Evolutionary conservation across 2,888 invertebrate species (phyloP).

Genomic region (Xestia rhomboidea): DNA sequence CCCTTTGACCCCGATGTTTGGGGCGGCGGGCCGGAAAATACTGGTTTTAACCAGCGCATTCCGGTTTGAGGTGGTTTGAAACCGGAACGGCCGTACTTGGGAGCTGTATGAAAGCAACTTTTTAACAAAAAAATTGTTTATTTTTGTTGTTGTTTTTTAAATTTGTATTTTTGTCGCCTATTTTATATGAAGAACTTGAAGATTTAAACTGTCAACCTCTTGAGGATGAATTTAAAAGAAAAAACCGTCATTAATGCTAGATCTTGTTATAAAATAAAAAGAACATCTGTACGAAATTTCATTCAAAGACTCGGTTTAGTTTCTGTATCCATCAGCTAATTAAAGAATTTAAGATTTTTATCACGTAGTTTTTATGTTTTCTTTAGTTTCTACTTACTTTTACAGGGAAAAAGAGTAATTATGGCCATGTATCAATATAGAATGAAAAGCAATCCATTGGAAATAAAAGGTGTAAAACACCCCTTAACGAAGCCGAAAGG

Average conservation of each 20-base stretch:
- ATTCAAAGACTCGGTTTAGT: not conserved
- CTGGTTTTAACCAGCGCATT: conserved; percentile 75
- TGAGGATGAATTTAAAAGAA: not conserved
- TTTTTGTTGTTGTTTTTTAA: conserved; percentile 6
- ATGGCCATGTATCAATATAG: not conserved
- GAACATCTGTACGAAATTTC: rapidly evolving
- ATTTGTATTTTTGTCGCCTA: not conserved
- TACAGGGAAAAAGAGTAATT: not conserved
- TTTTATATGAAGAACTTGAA: not conserved
- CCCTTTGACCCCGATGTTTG: conserved; percentile 68
- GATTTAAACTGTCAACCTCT: not conserved
- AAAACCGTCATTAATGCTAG: not conserved
- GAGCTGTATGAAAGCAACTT: conserved; percentile 9
- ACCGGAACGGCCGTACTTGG: conserved; percentile 46
- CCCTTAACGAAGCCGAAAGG: no score
- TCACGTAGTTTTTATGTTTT: not conserved
- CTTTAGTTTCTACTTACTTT: not conserved
- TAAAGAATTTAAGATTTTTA: not conserved
- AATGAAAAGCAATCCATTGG: no score
- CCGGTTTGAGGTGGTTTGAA: conserved; percentile 67
- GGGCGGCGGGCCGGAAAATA: conserved; percentile 73
- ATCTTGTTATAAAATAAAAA: not conserved
- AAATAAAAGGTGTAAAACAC: no score
- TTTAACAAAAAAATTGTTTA: conserved; percentile 17
- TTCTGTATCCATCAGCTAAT: not conserved